Evolutionary conservation across 2,888 invertebrate genomes (phyloP).

Genomic region (Eilema depressum): DNA sequence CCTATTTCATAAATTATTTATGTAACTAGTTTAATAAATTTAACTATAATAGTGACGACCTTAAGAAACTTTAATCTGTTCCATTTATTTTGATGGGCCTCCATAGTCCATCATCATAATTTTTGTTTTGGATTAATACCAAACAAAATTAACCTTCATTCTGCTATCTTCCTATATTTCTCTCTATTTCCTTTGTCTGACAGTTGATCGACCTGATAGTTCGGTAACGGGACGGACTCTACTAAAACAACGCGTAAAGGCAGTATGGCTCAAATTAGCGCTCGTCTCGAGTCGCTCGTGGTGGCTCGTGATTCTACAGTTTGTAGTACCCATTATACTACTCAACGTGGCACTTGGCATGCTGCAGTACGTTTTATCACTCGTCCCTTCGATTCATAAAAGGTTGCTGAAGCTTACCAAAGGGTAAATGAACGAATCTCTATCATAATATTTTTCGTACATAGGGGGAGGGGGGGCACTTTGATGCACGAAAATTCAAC

Average conservation of each 20-base stretch:
- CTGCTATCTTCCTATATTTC: neutral
- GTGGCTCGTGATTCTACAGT: constrained; percentile 88
- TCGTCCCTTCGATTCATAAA: constrained; percentile 80
- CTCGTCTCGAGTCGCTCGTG: constrained; percentile 90
- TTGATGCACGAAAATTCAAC: no score
- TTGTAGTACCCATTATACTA: constrained; percentile 89
- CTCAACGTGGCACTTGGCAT: constrained; percentile 87
- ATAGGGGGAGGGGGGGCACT: no score
- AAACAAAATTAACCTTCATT: neutral
- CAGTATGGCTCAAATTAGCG: constrained; percentile 89
- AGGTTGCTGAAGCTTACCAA: constrained; percentile 83
- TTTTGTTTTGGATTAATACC: neutral
- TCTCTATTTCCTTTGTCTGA: constrained; percentile 12
- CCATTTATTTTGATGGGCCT: neutral
- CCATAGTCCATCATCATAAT: no score
- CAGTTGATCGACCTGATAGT: constrained; percentile 65
- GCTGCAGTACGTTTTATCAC: constrained; percentile 66
- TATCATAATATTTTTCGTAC: neutral
- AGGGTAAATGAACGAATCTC: constrained; percentile 58
- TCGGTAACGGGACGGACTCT: constrained; percentile 66
- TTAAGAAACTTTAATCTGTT: no score
- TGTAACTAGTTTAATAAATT: no score
- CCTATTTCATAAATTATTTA: no score
- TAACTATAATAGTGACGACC: no score
- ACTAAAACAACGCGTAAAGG: constrained; percentile 87